Base-by-base conservation (phyloP, 92 coral and sea anemone genomes). In the Heteractis magnifica region DNA sequence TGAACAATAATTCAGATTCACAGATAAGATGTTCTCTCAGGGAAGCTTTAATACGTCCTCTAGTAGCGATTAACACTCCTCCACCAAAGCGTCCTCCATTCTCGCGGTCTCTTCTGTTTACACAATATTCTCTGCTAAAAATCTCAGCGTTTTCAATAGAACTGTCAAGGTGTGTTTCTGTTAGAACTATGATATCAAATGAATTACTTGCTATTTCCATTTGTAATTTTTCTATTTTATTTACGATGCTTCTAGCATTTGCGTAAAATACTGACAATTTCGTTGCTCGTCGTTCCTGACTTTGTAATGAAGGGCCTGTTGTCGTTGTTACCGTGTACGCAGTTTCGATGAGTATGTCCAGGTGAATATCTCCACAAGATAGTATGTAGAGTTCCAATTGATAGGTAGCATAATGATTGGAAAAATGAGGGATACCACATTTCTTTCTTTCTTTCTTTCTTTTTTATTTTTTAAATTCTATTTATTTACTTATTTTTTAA, bases 91-190 rank as follows among this genome's bases (percentile, higher is more conserved):
- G 84, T 52, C 86, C 86, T n/a, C 72, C 84, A 58, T 26, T 81
- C 49, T 55, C 87, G 79, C 56, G 81, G 80, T 13, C 79, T 64
- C 23, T 62, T 72, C 92, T 89, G 71, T 72, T 56, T 44, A 81
- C 86, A 20, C n/a, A 55, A 51, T 81, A 75, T 55, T 83, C 78
- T 4, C 44, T 52, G 23, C 76, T 62, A 51, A 88, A 88, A n/a
- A 89, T 75, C 55, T 89, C 84, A 12, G 83, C 56, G 70, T 87
- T 87, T 13, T 15, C 56, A 34, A 83, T 83, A 55, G 80, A 82
- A 73, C 80, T 83, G 75, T 85, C 86, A 18, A 89, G 86, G 23
- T 80, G 92, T 5, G 89, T 89, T 85, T 89, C 92, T 52, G 85
- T 88, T 3, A 88, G 76, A 26, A 62, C 90, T 72, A 88, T 80